Conservation (phyloP, 1,140 invertebrate species). For the Proctacanthus coquilletti region DNA sequence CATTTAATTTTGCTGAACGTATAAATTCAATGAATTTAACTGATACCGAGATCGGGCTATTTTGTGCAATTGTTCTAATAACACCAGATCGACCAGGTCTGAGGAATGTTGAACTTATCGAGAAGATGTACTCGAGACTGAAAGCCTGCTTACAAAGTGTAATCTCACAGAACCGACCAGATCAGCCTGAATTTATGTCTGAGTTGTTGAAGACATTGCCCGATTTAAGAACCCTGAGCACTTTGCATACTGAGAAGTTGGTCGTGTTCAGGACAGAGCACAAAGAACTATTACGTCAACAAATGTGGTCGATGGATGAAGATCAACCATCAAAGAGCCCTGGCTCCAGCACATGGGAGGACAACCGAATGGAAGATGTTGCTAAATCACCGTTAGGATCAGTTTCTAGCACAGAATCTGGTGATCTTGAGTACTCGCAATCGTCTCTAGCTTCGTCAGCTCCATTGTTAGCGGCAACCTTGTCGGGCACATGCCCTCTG, state of each 20-base stretch:
- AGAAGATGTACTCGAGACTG: conserved; percentile 80
- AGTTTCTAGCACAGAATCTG: conserved; percentile 68
- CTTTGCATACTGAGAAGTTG: conserved; percentile 89
- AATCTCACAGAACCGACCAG: conserved; percentile 70
- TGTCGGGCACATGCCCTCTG: conserved; percentile 49
- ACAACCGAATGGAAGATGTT: conserved; percentile 54
- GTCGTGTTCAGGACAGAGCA: conserved; percentile 83
- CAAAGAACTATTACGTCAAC: conserved; percentile 58
- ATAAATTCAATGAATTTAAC: conserved; percentile 79
- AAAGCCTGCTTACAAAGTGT: conserved; percentile 75
- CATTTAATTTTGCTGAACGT: conserved; percentile 92
- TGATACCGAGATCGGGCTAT: conserved; percentile 85
- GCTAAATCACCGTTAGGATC: conserved; percentile 70
- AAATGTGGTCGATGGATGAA: conserved; percentile 48
- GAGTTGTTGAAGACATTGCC: conserved; percentile 89
- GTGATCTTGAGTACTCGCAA: conserved; percentile 29
- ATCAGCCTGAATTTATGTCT: conserved; percentile 59
- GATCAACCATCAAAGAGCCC: conserved; percentile 40
- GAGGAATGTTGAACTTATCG: conserved; percentile 78
- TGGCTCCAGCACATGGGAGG: conserved; percentile 46
- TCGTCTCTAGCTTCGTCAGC: conserved; percentile 34
- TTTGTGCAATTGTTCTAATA: conserved; percentile 89
- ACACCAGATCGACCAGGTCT: conserved; percentile 85
- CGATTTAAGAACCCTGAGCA: conserved; percentile 87
- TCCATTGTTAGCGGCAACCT: conserved; percentile 57